Evolutionary conservation across 2,888 invertebrate genomes (phyloP), one percentile per base, ranked within the genome.

Genomic region (Cryptosula pallasiana): DNA sequence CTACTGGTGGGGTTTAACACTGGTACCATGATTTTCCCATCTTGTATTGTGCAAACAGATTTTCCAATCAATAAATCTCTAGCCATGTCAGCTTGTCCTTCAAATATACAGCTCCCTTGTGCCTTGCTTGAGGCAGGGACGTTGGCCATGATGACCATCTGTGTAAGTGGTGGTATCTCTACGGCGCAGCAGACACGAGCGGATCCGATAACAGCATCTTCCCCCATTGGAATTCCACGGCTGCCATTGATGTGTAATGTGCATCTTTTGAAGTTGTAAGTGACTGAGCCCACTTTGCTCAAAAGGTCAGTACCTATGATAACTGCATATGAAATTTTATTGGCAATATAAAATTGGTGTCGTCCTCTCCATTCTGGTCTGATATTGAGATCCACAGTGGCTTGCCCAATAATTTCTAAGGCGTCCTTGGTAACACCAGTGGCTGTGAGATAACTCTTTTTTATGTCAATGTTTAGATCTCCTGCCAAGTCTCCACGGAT

Each of bases 181-280:
- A 55, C 55, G 13, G 5, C 25, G 3, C 25, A 5, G 23, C 3
- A 5, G 5, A 25, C 25, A 5, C 55, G 9, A 16, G 23, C 55
- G 9, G 3, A 5, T 5, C 25, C 25, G 55, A 16, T 55, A 16
- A 55, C 25, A 23, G 55, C 55, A 23, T 5, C 9, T 25, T 5
- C 3, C 23, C 55, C 23, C 55, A 55, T 55, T 5, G 55, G 55
- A 16, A 55, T 16, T 3, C 3, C 3, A 16, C 32, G 5, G 3
- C n/a, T 5, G 34, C n/a, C n/a, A n/a, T n/a, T n/a, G 29, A 63
- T 13, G 32, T 27, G 3, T 5, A 63, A 32, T 63, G 63, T 63
- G 63, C 63, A 63, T 32, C 32, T 63, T 9, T n/a, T 27, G 63
- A 63, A 63, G 32, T 63, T n/a, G 63, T 63, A 63, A 13, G 29